Evolutionary conservation across 2,888 invertebrate genomes (phyloP).

Genomic region (Amphipyra berbera): DNA sequence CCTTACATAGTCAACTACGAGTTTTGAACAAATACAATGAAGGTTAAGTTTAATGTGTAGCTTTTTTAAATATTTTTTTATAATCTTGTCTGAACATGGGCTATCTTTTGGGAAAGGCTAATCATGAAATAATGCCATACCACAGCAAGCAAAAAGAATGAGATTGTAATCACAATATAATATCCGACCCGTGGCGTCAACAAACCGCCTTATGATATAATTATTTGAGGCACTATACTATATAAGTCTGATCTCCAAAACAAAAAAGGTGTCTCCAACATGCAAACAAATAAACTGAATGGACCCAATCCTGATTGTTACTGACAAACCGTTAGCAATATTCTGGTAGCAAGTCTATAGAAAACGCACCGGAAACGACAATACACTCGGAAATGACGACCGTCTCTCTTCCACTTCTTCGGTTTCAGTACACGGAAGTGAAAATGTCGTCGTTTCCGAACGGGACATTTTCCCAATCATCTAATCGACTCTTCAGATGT

Average conservation of each 20-base stretch:
- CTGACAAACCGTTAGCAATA: slow-evolving; percentile 41
- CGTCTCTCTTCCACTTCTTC: slow-evolving; percentile 56
- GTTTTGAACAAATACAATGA: slow-evolving; percentile 7
- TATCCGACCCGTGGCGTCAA: too few species aligned
- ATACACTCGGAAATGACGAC: slow-evolving; percentile 61
- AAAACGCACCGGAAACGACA: slow-evolving; percentile 56
- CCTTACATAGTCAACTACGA: slow-evolving; percentile 5
- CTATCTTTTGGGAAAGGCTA: neutral
- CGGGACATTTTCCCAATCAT: slow-evolving; percentile 53
- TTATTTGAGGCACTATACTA: neutral
- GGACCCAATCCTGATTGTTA: slow-evolving; percentile 30
- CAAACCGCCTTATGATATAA: neutral
- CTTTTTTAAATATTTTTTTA: neutral
- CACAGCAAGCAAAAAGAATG: too few species aligned
- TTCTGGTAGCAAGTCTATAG: slow-evolving; percentile 44
- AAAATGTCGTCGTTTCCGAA: slow-evolving; percentile 55
- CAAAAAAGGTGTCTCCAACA: neutral
- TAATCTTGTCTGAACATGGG: neutral
- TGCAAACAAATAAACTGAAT: slow-evolving; percentile 20
- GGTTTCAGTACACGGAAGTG: slow-evolving; percentile 55
- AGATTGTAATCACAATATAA: too few species aligned
- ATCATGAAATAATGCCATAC: too few species aligned
- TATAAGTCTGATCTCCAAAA: too few species aligned
- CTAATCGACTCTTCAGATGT: slow-evolving; percentile 41
- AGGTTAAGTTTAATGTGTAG: neutral